Base-by-base conservation (phyloP, 2,888 invertebrate species). In the Metopia argyrocephala region DNA sequence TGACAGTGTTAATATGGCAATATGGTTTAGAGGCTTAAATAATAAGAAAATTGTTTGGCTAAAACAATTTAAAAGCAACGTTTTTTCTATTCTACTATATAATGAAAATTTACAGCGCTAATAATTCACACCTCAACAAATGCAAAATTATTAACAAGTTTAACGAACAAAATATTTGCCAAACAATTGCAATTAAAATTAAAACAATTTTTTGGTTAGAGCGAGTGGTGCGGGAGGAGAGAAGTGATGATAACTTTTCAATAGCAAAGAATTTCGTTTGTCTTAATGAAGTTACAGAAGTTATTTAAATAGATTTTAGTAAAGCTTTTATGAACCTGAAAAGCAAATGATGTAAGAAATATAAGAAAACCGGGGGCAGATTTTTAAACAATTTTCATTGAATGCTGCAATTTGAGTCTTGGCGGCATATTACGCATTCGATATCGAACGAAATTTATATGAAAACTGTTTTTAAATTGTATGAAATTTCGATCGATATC, bases 41-140 rank as follows among this genome's bases (percentile, higher is more conserved):
- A 69, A 78, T 27, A 59, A 21, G 52, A 52, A 52, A 56, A 15
- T n/a, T 54, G n/a, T 38, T 38, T 20, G 38, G 45, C 45, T 56
- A 75, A 73, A 80, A 73, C 56, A 71, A 74, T 73, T 81, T 81
- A 25, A n/a, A 74, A 74, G 15, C 38, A 80, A 59, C 27, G 74
- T 81, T 65, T 70, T 38, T 18, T 56, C 6, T 23, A 20, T 38
- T 38, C 15, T 38, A 12, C 3, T 31, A 7, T 0, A 12, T 31
- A 31, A 12, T 31, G 66, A 70, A 81, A 61, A 74, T 78, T 70
- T 48, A 20, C 62, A 71, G 68, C 79, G 71, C 74, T 61, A 81
- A 81, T 81, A 81, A 78, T 81, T 81, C 78, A 81, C 81, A 81
- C 81, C 81, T 81, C 81, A 81, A 75, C 78, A 81, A 74, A 45